Conservation (phyloP, 2,113 vertebrate genomes). For the Bagarius yarrelli region DNA sequence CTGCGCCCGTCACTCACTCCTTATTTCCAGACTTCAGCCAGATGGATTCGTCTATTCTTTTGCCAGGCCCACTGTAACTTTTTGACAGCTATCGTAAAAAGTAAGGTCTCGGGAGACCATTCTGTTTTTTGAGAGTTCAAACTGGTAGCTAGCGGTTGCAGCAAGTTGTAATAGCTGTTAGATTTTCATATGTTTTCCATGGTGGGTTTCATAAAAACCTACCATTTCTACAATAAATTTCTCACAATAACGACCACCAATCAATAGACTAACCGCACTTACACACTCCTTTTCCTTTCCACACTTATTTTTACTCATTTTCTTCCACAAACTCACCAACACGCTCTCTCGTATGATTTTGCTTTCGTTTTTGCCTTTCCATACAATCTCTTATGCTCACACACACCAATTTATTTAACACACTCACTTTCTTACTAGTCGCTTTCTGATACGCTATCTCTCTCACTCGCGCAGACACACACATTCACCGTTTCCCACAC, state of each 20-base stretch:
- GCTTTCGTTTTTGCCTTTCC: not conserved
- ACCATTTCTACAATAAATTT: not conserved
- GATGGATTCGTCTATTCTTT: not conserved
- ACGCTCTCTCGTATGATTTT: not conserved
- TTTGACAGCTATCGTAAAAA: not conserved
- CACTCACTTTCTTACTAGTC: not conserved
- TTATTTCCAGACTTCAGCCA: not conserved
- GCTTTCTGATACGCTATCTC: not conserved
- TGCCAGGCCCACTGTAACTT: not conserved
- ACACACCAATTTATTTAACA: not conserved
- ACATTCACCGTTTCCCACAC: not conserved
- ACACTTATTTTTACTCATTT: not conserved
- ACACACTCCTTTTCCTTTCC: no score
- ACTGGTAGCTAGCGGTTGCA: not conserved
- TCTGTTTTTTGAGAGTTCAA: not conserved
- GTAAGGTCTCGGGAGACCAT: not conserved
- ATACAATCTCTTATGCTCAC: not conserved
- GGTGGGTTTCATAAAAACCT: not conserved
- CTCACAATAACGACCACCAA: not conserved
- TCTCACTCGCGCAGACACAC: not conserved
- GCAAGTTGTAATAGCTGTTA: not conserved
- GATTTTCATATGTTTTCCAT: no score
- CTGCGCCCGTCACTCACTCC: not conserved
- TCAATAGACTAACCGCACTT: no score
- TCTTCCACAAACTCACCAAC: not conserved